Evolutionary conservation across 2,797 vertebrate genomes (phyloP), one percentile per base, ranked within the genome.

Genomic region (Delichon dasypus): DNA sequence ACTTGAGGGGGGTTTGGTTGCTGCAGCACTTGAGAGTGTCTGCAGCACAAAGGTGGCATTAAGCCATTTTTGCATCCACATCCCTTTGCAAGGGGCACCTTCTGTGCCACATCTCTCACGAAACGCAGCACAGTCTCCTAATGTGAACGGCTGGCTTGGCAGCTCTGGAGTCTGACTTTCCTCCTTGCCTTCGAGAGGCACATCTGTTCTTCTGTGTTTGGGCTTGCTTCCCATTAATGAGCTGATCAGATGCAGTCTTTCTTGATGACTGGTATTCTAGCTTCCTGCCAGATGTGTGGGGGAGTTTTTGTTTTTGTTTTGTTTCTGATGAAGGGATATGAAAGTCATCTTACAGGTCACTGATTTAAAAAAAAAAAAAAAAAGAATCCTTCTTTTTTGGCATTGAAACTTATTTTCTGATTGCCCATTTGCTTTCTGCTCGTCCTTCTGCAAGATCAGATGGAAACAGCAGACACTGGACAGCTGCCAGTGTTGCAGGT

Each of bases 261-360:
- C 72, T 29, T 70, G 83, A 78, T 84, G 85, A 81, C 77, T 91
- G 94, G 90, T 95, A 70, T 87, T 86, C 20, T 17, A 92, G 82
- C 70, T 94, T 96, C 82, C 93, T 93, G 91, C 83, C 94, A 96
- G 88, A 90, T 95, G 91, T 88, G 87, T 89, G 92, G 44, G 80
- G 60, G 81, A 92, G 78, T 9, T 50, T 68, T 88, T 92, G 74
- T 65, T 84, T 88, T 93, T 92, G 45, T 94, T 94, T 90, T 85
- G 50, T 78, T 95, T 78, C 73, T 84, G 82, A 23, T 88, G 89
- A 75, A 77, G 75, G 93, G 36, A 67, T 92, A 54, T 36, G 75
- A 88, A 88, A 71, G 77, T 78, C 89, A 76, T 29, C 23, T 91
- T 86, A 72, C 27, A 64, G 74, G 73, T 90, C 90, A 66, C 36